Base-by-base conservation (phyloP, 2,113 vertebrate genomes). In the Paramormyrops kingsleyae region DNA sequence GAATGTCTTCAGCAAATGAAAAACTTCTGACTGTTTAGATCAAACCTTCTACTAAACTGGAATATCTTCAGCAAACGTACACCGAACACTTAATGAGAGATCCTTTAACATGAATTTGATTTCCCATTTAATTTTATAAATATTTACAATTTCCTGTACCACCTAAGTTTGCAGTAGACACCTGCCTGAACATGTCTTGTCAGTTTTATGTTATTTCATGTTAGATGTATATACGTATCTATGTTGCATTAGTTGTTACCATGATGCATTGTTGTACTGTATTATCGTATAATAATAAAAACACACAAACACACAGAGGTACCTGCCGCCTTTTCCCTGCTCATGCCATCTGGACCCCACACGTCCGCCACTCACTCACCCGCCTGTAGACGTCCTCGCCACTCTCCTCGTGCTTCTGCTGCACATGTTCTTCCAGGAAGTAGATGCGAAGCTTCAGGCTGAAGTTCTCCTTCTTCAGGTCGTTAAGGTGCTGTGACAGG, bases 391-490 rank as follows among this genome's bases (percentile, higher is more conserved):
- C 94, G 91, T 99, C 97, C 0, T 99, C 97, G 9, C 92, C 95
- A 95, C 96, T 97, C 93, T 95, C 97, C 94, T 99, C 98, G 90
- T 97, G 97, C 95, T 99, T 99, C 95, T 97, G 97, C 90, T 99
- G 98, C 94, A 99, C 97, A 62, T 96, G 96, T 94, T 99, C 99
- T 94, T 99, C 99, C 96, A 99, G 96, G 94, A 99, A 99, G 95
- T 99, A 99, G 94, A 99, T 99, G 93, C 99, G 98, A 92, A 99
- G 96, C 96, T 99, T 99, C 94, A 99, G 97, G 96, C 98, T 99
- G 97, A 99, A 99, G 95, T 99, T 99, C 96, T 99, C 99, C 95
- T 99, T 99, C 96, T 99, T 99, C 95, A 99, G 95, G 96, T 99
- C 99, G 92, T 98, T 98, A 95, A 99, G 97, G 96, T 99, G 99